A percentile compares a stretch with the other conserved stretches of the same genome.
phyloP scores from a whole-genome alignment of 2,888 invertebrate genomes.

The Quadroppia sp. region DNA sequence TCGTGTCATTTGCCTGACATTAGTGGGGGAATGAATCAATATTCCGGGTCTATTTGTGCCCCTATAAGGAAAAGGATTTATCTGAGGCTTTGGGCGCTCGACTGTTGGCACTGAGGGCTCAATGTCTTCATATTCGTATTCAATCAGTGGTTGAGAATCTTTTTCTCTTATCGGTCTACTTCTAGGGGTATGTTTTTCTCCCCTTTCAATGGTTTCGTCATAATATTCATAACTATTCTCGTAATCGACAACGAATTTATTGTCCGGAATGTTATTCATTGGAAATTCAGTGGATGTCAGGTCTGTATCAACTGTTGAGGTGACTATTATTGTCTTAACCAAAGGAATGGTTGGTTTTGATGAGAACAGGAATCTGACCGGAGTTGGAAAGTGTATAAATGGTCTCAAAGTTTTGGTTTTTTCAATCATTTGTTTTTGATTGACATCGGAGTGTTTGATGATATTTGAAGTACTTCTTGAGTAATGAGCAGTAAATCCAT shows the following conservation, averaged over 20 bases:
- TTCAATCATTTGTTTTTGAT: not conserved
- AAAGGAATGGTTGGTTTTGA: not conserved
- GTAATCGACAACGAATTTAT: slow-evolving; percentile 42
- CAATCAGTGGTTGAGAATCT: slow-evolving; percentile 41
- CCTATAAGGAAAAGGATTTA: slow-evolving; percentile 43
- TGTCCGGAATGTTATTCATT: slow-evolving; percentile 42
- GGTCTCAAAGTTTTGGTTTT: slow-evolving; percentile 45
- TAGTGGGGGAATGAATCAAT: slow-evolving; percentile 25
- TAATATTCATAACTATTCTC: slow-evolving; percentile 46
- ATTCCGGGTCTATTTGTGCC: slow-evolving; percentile 43
- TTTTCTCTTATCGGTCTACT: slow-evolving; percentile 40
- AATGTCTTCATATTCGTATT: slow-evolving; percentile 46
- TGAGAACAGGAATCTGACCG: slow-evolving; percentile 41
- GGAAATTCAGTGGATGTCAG: not conserved
- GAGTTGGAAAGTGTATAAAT: slow-evolving; percentile 67
- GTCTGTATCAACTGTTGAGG: not conserved
- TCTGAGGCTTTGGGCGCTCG: slow-evolving; percentile 43
- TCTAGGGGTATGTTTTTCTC: slow-evolving; percentile 35
- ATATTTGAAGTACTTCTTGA: slow-evolving; percentile 39
- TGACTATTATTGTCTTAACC: not conserved
- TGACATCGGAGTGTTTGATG: not conserved
- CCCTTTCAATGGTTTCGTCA: slow-evolving; percentile 36
- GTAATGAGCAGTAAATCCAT: slow-evolving; percentile 44
- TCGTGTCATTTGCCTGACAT: slow-evolving; percentile 43
- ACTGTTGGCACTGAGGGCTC: slow-evolving; percentile 34